Evolutionary conservation across 2,113 vertebrate species (phyloP).

Genomic region (Verasper variegatus): DNA sequence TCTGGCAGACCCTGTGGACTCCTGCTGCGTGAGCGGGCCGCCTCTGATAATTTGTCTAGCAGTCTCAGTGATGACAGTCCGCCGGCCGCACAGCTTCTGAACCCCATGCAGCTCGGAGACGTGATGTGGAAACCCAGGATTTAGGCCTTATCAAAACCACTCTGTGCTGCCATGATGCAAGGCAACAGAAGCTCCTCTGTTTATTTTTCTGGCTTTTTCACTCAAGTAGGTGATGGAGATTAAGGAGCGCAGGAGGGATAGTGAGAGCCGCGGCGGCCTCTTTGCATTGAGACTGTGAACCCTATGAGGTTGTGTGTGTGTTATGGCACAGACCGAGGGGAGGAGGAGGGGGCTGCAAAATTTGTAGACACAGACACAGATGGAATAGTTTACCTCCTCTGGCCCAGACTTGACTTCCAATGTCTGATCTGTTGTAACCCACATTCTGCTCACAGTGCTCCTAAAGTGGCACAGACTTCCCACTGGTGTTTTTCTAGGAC

Average conservation of each 20-base stretch:
- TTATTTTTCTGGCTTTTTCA: slow-evolving; percentile 73
- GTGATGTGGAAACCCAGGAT: slow-evolving; percentile 51
- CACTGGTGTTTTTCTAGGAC: slow-evolving; percentile 73
- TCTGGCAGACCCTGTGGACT: slow-evolving; percentile 61
- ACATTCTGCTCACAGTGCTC: slow-evolving; percentile 78
- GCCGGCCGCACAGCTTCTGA: slow-evolving; percentile 57
- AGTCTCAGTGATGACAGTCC: slow-evolving; percentile 77
- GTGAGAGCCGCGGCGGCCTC: slow-evolving; percentile 10
- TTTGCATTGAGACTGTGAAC: slow-evolving; percentile 35
- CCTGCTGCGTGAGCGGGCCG: slow-evolving; percentile 57
- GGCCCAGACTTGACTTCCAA: slow-evolving; percentile 83
- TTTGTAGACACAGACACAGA: slow-evolving; percentile 83
- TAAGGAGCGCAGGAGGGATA: slow-evolving; percentile 12
- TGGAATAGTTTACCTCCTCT: slow-evolving; percentile 85
- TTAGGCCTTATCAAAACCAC: slow-evolving; percentile 64
- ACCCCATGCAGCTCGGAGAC: slow-evolving; percentile 31
- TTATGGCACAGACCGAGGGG: slow-evolving; percentile 32
- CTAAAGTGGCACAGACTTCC: slow-evolving; percentile 78
- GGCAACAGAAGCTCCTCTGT: slow-evolving; percentile 63
- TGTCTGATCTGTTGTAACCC: slow-evolving; percentile 87
- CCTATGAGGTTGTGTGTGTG: slow-evolving; percentile 35
- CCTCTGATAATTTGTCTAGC: slow-evolving; percentile 78
- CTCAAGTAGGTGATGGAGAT: slow-evolving; percentile 7
- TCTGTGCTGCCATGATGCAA: slow-evolving; percentile 50
- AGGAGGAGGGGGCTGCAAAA: slow-evolving; percentile 31